Conservation (phyloP, 2,113 vertebrate genomes). For the Aspidoscelis tigris region DNA sequence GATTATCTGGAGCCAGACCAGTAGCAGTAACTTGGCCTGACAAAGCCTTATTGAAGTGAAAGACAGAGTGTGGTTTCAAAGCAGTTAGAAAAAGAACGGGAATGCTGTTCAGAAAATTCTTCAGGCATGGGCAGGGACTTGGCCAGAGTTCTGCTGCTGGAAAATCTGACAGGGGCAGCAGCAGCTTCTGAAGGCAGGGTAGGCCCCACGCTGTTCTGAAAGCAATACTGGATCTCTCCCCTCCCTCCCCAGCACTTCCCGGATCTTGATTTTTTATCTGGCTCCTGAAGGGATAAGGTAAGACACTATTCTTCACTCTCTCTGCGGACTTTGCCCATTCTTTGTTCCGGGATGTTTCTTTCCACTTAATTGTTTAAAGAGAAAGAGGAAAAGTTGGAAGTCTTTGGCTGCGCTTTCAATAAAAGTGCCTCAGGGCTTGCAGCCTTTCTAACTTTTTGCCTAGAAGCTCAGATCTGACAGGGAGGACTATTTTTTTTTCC, state of each 20-base stretch:
- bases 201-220: slow-evolving; percentile 79
- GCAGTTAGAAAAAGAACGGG: slow-evolving; percentile 76
- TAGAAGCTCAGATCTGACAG: slow-evolving; percentile 16
- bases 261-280: slow-evolving; percentile 31
- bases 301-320: slow-evolving; percentile 41
- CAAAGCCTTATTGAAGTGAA: slow-evolving; percentile 77
- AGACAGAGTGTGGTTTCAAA: slow-evolving; percentile 80
- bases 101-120: slow-evolving; percentile 89
- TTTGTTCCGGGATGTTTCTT: slow-evolving; percentile 21
- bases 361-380: not conserved
- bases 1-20: slow-evolving; percentile 83
- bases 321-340: not conserved
- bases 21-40: slow-evolving; percentile 78
- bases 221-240: slow-evolving; percentile 63
- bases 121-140: slow-evolving; percentile 89
- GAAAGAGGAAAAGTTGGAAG: slow-evolving; percentile 10
- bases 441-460: slow-evolving; percentile 56
- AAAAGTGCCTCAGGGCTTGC: slow-evolving; percentile 44
- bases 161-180: slow-evolving; percentile 87
- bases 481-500: slow-evolving; percentile 25
- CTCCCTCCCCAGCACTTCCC: slow-evolving; percentile 59
- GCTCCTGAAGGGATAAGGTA: slow-evolving; percentile 71
- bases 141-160: slow-evolving; percentile 84
- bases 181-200: slow-evolving; percentile 74
- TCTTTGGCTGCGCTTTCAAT: not conserved